Percentiles rank a stretch among this genome's conserved stretches.
Conservation (phyloP, 2,888 invertebrate species). For the Philhelius pedissequus region DNA sequence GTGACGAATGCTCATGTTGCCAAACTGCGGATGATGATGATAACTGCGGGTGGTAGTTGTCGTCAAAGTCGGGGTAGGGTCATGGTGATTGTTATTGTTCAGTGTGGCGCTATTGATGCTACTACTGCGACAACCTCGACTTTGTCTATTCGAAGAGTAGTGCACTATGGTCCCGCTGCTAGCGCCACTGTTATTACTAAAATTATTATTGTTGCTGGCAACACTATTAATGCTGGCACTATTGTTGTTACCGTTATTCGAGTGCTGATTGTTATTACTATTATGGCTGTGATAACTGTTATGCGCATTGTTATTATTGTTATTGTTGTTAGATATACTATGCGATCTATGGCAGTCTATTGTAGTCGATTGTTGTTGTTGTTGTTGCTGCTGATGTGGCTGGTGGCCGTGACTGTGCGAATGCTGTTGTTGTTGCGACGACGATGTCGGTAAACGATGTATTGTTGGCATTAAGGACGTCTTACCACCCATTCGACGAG, state of each 20-base stretch:
- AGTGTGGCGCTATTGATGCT: constrained; percentile 65
- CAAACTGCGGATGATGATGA: constrained; percentile 77
- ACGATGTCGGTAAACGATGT: constrained; percentile 83
- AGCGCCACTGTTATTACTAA: constrained; percentile 68
- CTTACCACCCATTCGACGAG: constrained; percentile 80
- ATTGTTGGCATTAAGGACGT: constrained; percentile 81
- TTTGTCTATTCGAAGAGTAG: constrained; percentile 53
- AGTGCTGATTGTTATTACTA: constrained; percentile 57
- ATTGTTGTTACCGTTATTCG: constrained; percentile 39
- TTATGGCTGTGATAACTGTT: constrained; percentile 56
- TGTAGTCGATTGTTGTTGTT: constrained; percentile 68
- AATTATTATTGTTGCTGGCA: constrained; percentile 55
- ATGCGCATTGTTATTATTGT: constrained; percentile 66
- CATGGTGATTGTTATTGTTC: constrained; percentile 69
- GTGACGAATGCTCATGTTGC: constrained; percentile 77
- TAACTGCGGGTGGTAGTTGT: constrained; percentile 73
- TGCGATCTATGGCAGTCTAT: constrained; percentile 70
- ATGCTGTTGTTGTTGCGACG: constrained; percentile 48
- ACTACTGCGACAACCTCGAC: constrained; percentile 52
- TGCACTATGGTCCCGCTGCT: constrained; percentile 71
- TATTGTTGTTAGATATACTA: constrained; percentile 67
- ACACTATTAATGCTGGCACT: constrained; percentile 69
- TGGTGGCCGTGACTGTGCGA: constrained; percentile 47
- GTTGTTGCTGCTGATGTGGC: constrained; percentile 67
- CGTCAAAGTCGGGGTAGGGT: constrained; percentile 19